Evolutionary conservation across 2,888 invertebrate species (phyloP).

Genomic region (Caradrina clavipalpis): DNA sequence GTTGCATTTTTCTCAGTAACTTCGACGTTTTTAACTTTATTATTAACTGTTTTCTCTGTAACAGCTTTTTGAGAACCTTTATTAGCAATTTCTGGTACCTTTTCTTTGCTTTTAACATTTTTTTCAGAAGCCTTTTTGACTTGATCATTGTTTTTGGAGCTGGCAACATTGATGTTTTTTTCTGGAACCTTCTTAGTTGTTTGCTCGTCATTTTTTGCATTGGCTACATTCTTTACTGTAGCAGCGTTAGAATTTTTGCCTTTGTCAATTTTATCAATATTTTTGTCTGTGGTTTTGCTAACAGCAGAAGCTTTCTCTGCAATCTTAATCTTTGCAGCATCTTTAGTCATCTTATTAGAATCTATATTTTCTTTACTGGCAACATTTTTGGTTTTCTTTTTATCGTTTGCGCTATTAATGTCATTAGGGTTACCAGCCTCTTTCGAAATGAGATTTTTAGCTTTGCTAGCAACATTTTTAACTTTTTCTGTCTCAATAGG

Average conservation of each 20-base stretch:
- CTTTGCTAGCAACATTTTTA: not conserved
- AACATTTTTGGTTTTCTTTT: constrained; percentile 14
- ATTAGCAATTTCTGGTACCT: not conserved
- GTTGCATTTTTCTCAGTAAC: constrained; percentile 39
- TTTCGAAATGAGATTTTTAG: constrained; percentile 18
- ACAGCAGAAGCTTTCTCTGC: not conserved
- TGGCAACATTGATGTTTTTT: constrained; percentile 16
- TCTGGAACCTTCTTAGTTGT: not conserved
- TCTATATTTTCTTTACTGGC: constrained; percentile 33
- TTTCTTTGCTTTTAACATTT: constrained; percentile 11
- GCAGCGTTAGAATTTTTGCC: not conserved
- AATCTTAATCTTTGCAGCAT: constrained; percentile 13
- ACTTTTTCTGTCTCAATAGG: not conserved
- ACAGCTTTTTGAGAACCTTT: not conserved
- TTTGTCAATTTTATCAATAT: not conserved
- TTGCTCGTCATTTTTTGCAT: not conserved
- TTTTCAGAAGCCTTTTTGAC: not conserved
- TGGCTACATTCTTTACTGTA: constrained; percentile 16
- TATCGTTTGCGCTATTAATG: not conserved
- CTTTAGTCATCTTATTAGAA: not conserved
- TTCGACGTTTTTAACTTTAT: not conserved
- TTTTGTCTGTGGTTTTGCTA: not conserved
- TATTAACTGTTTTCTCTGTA: not conserved
- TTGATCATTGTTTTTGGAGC: constrained; percentile 21
- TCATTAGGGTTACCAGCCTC: not conserved